These are phyloP conservation scores for Papilio polytes DNA, from an alignment of 1,140 invertebrate genomes.

Conservation along the genomic window DNA sequence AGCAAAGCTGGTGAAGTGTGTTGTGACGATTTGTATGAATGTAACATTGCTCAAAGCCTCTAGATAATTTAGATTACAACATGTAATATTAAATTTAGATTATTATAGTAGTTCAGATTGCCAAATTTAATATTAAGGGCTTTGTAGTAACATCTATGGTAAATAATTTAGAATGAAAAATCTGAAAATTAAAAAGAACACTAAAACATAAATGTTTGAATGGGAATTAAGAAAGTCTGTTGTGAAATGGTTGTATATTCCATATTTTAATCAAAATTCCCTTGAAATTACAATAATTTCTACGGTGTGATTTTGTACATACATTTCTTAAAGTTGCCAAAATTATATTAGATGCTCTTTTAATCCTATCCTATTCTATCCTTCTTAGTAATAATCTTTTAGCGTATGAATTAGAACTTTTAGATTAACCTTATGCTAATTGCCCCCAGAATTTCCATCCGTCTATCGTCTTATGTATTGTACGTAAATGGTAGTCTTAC, in stretches of 20 bases:
- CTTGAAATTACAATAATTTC: conserved; percentile 21
- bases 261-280: not conserved
- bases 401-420: conserved; percentile 68
- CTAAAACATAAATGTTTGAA: not conserved
- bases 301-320: conserved; percentile 58
- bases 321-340: conserved; percentile 66
- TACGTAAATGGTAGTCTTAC: conserved; percentile 75
- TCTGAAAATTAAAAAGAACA: not conserved
- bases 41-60: conserved; percentile 64
- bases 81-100: conserved; percentile 24
- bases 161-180: not conserved
- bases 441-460: conserved; percentile 84
- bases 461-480: conserved; percentile 82
- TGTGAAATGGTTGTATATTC: not conserved
- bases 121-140: conserved; percentile 32
- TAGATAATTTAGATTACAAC: conserved; percentile 38
- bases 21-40: conserved; percentile 68
- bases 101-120: conserved; percentile 21
- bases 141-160: conserved; percentile 30
- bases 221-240: not conserved
- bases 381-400: conserved; percentile 69
- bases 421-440: conserved; percentile 77
- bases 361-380: conserved; percentile 49
- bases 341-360: conserved; percentile 52
- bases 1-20: conserved; percentile 50